Conservation (phyloP, 2,797 vertebrate species). For the Microtus californicus region DNA sequence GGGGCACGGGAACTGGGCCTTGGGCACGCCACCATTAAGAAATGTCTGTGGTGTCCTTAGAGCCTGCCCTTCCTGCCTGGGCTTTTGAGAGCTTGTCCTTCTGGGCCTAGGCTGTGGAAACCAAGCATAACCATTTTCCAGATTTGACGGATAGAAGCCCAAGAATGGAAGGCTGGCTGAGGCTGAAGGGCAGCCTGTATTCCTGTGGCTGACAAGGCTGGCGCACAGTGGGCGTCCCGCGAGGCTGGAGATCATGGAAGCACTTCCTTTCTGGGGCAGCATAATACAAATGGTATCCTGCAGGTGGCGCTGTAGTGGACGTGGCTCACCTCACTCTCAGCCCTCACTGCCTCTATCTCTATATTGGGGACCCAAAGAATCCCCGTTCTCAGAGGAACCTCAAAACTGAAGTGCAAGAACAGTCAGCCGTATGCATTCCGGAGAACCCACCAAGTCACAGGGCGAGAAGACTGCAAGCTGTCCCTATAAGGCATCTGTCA, state of each 20-base stretch:
- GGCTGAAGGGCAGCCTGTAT: neutral
- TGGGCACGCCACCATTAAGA: neutral
- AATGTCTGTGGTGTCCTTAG: neutral
- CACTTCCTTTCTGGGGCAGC: neutral
- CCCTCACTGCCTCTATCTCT: neutral
- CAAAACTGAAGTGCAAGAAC: too few species aligned
- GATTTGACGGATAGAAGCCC: neutral
- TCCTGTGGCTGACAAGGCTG: neutral
- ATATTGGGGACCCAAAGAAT: neutral
- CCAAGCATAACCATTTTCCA: neutral
- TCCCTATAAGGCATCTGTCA: neutral
- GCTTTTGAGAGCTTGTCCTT: too few species aligned
- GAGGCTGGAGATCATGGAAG: too few species aligned
- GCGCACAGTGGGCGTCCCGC: too few species aligned
- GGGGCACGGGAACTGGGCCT: neutral
- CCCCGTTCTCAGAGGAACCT: neutral
- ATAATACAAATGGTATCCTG: too few species aligned
- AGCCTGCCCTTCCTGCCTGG: neutral
- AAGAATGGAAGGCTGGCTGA: neutral
- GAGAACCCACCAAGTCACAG: neutral
- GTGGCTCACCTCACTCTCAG: neutral
- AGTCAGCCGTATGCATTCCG: neutral
- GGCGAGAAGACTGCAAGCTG: neutral
- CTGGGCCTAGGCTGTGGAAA: too few species aligned
- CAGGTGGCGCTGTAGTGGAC: neutral